Base-by-base conservation (phyloP, 30 jellyfish, hydroid and myxozoan genomes). In the Chironex yamaguchii region DNA sequence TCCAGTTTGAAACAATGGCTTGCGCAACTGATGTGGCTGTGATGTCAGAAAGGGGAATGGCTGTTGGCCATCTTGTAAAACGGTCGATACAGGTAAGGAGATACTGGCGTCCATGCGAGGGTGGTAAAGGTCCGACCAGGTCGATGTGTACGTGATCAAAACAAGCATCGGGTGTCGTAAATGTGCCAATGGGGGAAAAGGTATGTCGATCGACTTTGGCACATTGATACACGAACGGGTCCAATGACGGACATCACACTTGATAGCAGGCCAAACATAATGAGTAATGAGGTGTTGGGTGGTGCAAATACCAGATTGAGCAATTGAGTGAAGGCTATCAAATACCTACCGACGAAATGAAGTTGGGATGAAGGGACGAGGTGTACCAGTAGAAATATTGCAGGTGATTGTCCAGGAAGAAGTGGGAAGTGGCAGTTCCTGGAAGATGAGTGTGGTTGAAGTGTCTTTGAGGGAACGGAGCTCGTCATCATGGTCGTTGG, bases 61-160 rank as follows among this genome's bases (percentile, higher is more conserved):
- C 91, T 36, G 49, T 68, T 20, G 68, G 94, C 90, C 90, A 34
- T 2, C 83, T 42, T 6, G 91, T 71, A 53, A 2, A 71, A 1
- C 89, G 91, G 64, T 69, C 88, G 36, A 70, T 28, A 34, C 64
- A 28, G 3, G 91, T 83, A 4, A 70, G 32, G 1, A 70, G 62
- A 58, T 83, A 73, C 1, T 27, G 20, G 36, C 12, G 24, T 12
- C 52, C 82, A 1, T 68, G n/a, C 0, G 91, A 70, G 1, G 28
- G 11, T 20, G 92, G 76, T 3, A 81, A 33, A 3, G 86, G 92
- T n/a, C 90, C 92, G 51, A 67, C 90, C 1, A 81, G 20, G 36
- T 81, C 89, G 4, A 81, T 33, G 82, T 81, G 92, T 23, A 66
- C 28, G 63, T 34, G 87, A 27, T 36, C 92, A 36, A 81, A 81